Evolutionary conservation across 2,888 invertebrate genomes (phyloP), one percentile per base, ranked within the genome.

Genomic region (Chrysolina americana): DNA sequence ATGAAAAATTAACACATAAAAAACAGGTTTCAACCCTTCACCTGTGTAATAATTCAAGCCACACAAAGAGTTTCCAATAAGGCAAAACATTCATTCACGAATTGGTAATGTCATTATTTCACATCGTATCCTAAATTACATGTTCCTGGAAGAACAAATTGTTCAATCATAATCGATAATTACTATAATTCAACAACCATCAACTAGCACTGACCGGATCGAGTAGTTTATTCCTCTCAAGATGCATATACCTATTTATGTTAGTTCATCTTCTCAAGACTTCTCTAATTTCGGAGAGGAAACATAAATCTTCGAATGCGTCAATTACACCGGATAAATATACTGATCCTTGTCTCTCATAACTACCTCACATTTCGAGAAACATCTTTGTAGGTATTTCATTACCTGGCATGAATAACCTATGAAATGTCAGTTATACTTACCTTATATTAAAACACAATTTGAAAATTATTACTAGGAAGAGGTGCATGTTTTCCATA

Each of bases 281-380:
- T 72, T 76, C 77, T 79, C 79, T 76, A 79, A 79, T 79, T 79
- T 78, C 79, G 76, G 65, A 80, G 75, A 79, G 81, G 81, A 81
- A 79, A 80, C 79, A 81, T 81, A 80, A 81, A 81, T 81, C 79
- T 75, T 78, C 65, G 19, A 68, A 70, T 75, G 74, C 71, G 79
- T 80, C 80, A 79, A 81, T 81, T 81, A 80, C 72, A 76, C 75
- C 74, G 68, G 70, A 74, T 76, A 73, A 76, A 76, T 79, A 78
- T 75, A 59, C 44, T 74, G 56, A 70, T 79, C 77, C 70, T 74
- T 63, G 64, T 78, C 73, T 70, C 74, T 56, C 68, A 76, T 70
- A 72, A 72, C 70, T 69, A 44, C 44, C 53, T 53, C 53, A 19
- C 53, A 53, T 53, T 68, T 53, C 53, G 68, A 68, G 41, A 53